A percentile compares a stretch with the other conserved stretches of the same genome.
Evolutionary conservation across 1,140 invertebrate genomes (phyloP).

Genomic region (Drosophila teissieri): DNA sequence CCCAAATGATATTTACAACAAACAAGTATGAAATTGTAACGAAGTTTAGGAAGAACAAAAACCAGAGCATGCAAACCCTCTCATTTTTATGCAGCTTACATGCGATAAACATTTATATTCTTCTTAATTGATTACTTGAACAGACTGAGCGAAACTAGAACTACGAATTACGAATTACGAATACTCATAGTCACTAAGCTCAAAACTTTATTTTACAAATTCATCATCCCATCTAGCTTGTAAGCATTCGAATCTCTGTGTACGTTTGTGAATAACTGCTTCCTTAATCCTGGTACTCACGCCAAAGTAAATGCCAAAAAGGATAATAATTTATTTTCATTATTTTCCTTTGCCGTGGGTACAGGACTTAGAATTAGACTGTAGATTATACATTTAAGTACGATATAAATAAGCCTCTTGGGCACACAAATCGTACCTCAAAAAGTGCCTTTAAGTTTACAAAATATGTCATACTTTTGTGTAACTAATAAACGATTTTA

Average conservation of each 20-base stretch:
- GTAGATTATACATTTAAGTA: conserved; percentile 31
- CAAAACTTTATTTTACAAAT: conserved; percentile 30
- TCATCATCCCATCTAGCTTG: conserved; percentile 6
- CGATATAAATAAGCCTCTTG: conserved; percentile 4
- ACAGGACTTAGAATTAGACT: conserved; percentile 26
- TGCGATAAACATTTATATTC: not conserved
- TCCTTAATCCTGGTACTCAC: conserved; percentile 29
- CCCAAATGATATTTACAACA: conserved; percentile 7
- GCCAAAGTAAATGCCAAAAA: not conserved
- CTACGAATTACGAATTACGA: conserved; percentile 47
- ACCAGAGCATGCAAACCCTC: not conserved
- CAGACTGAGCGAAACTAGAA: conserved; percentile 24
- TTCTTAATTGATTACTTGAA: conserved; percentile 7
- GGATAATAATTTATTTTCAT: not conserved
- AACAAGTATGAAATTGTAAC: not conserved
- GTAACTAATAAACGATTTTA: conserved; percentile 73
- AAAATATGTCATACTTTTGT: conserved; percentile 51
- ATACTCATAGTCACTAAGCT: conserved; percentile 69
- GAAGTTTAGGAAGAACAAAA: not conserved
- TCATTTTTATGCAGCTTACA: not conserved
- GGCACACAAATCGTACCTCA: conserved; percentile 26
- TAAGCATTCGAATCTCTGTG: conserved; percentile 25
- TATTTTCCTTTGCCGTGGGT: conserved; percentile 2
- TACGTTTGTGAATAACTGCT: conserved; percentile 47
- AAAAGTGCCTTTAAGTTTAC: conserved; percentile 58